Evolutionary conservation across 37 sponge, comb jelly and placozoan genomes (phyloP).

Genomic region (Chondrosia reniformis): DNA sequence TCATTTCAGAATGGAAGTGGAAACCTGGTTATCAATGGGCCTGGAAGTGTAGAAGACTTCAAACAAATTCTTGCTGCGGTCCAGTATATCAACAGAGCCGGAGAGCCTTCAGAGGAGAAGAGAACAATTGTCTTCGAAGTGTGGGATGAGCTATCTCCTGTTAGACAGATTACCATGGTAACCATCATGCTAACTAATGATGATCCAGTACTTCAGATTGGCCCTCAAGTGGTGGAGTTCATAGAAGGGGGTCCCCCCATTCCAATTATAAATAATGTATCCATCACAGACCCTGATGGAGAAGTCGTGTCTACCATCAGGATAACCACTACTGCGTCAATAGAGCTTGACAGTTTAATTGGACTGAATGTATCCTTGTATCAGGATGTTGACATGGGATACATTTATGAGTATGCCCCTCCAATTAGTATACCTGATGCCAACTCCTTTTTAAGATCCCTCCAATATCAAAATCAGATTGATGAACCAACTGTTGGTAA

Average conservation of each 20-base stretch:
- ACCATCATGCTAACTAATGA: constrained; percentile 39
- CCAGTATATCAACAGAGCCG: constrained; percentile 48
- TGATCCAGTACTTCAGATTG: constrained; percentile 32
- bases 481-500: constrained; percentile 43
- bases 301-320: neutral
- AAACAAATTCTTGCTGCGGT: constrained; percentile 20
- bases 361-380: neutral
- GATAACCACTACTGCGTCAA: neutral
- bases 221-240: neutral
- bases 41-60: constrained; percentile 36
- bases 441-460: neutral
- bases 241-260: constrained; percentile 40
- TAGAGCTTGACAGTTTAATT: neutral
- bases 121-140: neutral
- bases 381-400: neutral
- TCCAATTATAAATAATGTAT: neutral
- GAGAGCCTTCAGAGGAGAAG: constrained; percentile 33
- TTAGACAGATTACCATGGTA: neutral
- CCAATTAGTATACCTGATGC: neutral
- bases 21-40: neutral
- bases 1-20: constrained; percentile 5
- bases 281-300: neutral
- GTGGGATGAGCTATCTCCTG: neutral
- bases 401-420: neutral
- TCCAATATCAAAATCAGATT: constrained; percentile 19